These are phyloP conservation scores for Diadophis punctatus DNA, from an alignment of 2,113 vertebrate species.

Conservation along the genomic window DNA sequence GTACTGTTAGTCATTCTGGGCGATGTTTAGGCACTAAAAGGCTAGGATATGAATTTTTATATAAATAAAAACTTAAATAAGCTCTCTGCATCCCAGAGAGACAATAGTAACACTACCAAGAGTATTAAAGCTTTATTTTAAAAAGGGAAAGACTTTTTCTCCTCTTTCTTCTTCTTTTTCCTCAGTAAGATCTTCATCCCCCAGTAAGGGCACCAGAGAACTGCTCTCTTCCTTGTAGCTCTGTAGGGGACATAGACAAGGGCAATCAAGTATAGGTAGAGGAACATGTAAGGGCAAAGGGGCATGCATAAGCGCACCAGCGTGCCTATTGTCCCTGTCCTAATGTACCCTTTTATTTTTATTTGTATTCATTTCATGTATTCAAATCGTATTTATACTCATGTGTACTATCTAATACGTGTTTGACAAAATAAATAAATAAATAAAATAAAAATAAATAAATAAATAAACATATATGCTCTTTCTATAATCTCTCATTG, in stretches of 20 bases:
- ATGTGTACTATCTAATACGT: no score
- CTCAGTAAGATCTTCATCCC: neutral
- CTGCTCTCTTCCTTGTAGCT: neutral
- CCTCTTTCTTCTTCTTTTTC: neutral
- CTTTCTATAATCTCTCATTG: neutral
- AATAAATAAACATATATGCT: neutral
- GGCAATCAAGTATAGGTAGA: neutral
- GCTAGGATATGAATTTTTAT: neutral
- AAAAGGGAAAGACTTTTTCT: neutral
- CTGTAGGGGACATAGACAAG: neutral
- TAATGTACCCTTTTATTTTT: no score
- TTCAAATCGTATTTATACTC: no score
- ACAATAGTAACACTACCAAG: neutral
- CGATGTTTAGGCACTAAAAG: neutral
- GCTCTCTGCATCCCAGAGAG: neutral
- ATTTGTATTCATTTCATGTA: no score
- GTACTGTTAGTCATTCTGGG: neutral
- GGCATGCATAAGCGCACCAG: no score
- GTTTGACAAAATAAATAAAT: no score
- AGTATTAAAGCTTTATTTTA: neutral
- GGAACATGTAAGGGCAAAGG: neutral
- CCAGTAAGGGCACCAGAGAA: neutral
- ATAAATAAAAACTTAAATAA: neutral
- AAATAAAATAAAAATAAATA: no score
- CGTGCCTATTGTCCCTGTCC: no score